phyloP scores from a whole-genome alignment of 2,888 invertebrate genomes.

The Orchesella flavescens region DNA sequence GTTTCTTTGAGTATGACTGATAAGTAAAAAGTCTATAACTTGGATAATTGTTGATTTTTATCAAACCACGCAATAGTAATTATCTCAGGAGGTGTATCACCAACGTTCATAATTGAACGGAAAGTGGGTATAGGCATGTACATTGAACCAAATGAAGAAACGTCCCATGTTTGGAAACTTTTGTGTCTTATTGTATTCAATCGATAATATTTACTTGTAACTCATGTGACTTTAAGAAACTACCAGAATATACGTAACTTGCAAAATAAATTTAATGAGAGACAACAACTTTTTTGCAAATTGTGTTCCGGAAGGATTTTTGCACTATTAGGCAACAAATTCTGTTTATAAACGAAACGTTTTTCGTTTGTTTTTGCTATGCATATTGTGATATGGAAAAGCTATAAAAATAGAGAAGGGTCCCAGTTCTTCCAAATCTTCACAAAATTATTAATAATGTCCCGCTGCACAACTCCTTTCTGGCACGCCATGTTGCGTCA shows the following conservation, averaged over 20 bases:
- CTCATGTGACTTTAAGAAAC: background rate
- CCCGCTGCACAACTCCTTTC: background rate
- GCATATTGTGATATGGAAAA: background rate
- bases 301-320: background rate
- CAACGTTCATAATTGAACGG: background rate
- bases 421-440: background rate
- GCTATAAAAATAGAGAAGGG: background rate
- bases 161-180: too few relatives aligned
- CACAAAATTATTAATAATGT: background rate
- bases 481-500: too few relatives aligned
- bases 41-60: constrained; percentile 22
- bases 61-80: background rate
- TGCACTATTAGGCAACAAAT: background rate
- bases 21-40: background rate
- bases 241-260: background rate
- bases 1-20: background rate
- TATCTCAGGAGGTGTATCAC: background rate
- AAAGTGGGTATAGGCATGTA: background rate
- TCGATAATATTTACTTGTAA: too few relatives aligned
- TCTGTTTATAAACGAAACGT: background rate
- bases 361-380: too few relatives aligned
- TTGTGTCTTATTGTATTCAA: too few relatives aligned
- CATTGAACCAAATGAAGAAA: background rate
- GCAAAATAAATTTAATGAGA: background rate
- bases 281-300: background rate